Conservation (phyloP, 2,113 vertebrate genomes). For the Charadrius vociferus region DNA sequence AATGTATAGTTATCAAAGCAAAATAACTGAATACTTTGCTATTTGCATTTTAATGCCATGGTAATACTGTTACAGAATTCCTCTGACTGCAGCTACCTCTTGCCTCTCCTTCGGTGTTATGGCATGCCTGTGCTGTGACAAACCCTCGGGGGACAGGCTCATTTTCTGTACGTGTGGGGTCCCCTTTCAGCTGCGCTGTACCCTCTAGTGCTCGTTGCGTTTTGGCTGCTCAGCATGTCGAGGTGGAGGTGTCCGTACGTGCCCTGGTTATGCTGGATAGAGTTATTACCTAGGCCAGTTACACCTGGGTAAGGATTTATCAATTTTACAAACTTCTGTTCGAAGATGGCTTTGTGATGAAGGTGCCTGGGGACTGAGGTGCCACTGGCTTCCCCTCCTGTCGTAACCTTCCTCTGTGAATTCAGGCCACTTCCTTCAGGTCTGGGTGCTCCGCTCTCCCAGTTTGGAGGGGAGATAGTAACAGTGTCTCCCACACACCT, state of each 20-base stretch:
- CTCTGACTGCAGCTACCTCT: not conserved
- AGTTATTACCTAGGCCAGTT: not conserved
- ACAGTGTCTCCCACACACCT: not conserved
- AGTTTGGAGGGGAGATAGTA: not conserved
- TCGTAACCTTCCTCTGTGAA: not conserved
- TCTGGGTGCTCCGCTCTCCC: not conserved
- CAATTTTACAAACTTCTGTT: not conserved
- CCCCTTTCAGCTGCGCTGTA: not conserved
- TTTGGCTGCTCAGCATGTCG: not conserved
- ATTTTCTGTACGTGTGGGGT: not conserved
- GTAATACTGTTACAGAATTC: not conserved
- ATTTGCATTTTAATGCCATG: not conserved
- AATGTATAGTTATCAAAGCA: not conserved
- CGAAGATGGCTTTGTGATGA: not conserved
- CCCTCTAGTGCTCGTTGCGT: not conserved
- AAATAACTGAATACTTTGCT: not conserved
- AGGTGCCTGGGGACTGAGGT: not conserved
- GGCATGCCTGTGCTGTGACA: not conserved
- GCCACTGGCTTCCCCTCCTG: not conserved
- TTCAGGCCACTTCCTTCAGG: not conserved
- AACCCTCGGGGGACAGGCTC: rapidly evolving
- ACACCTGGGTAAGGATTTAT: not conserved
- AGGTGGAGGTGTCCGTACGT: not conserved
- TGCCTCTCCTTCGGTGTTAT: not conserved
- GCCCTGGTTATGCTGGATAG: not conserved